A percentile compares a stretch with the other conserved stretches of the same genome.
phyloP scores from a whole-genome alignment of 30 jellyfish, hydroid and myxozoan genomes.

The Morbakka virulenta region DNA sequence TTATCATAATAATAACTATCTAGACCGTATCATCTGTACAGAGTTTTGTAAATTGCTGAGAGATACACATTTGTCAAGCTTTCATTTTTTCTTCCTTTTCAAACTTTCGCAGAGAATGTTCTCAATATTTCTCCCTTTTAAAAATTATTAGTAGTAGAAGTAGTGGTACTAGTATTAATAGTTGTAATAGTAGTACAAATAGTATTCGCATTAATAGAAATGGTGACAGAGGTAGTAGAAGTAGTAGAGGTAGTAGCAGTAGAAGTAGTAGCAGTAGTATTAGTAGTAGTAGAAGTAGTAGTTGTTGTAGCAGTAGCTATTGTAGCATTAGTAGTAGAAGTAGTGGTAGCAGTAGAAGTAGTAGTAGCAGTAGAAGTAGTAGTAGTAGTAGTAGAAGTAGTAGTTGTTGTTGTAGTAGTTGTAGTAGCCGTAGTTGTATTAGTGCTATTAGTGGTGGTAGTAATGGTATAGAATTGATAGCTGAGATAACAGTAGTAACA shows the following conservation, averaged over 20 bases:
- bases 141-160: not conserved
- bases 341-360: slow-evolving; percentile 6
- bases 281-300: slow-evolving; percentile 3
- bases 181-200: slow-evolving; percentile 2
- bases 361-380: slow-evolving; percentile 18
- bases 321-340: not conserved
- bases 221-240: not conserved
- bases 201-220: not conserved
- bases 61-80: too few relatives aligned
- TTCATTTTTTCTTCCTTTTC: too few relatives aligned
- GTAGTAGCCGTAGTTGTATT: not conserved
- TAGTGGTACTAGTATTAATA: not conserved
- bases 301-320: not conserved
- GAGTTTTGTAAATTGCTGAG: too few relatives aligned
- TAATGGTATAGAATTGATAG: not conserved
- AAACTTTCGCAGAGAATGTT: too few relatives aligned
- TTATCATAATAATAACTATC: too few relatives aligned
- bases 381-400: slow-evolving; percentile 17
- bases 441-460: not conserved
- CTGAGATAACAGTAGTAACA: not conserved
- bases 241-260: slow-evolving; percentile 16
- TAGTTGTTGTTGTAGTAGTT: slow-evolving; percentile 7
- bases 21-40: too few relatives aligned
- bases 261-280: slow-evolving; percentile 13
- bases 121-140: too few relatives aligned